phyloP scores from a whole-genome alignment of 2,797 vertebrate species.

The Cephalopachus bancanus region DNA sequence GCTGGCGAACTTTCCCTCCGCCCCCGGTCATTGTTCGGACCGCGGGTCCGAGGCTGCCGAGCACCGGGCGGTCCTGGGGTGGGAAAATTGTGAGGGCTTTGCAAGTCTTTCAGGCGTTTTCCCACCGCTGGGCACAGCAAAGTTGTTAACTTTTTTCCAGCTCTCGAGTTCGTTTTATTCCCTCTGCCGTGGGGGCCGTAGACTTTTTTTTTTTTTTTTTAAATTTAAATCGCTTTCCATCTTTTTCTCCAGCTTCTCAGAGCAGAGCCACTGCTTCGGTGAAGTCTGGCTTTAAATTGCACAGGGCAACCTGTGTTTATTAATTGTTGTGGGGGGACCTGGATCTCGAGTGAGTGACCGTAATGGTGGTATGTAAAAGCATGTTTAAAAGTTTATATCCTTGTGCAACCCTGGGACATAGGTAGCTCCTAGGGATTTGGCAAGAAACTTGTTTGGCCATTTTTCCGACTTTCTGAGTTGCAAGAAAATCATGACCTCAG shows the following conservation, averaged over 20 bases:
- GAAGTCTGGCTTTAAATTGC: slow-evolving; percentile 64
- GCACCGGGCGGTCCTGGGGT: slow-evolving; percentile 20
- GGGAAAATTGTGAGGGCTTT: slow-evolving; percentile 59
- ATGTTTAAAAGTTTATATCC: slow-evolving; percentile 67
- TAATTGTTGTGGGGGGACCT: slow-evolving; percentile 1
- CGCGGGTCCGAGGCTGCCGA: neutral
- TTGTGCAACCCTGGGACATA: slow-evolving; percentile 58
- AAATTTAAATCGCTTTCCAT: neutral
- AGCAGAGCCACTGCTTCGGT: slow-evolving; percentile 8
- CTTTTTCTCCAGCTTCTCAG: slow-evolving; percentile 45
- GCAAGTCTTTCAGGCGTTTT: slow-evolving; percentile 49
- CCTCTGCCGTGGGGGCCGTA: neutral
- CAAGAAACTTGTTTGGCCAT: slow-evolving; percentile 72
- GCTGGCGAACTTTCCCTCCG: slow-evolving; percentile 75
- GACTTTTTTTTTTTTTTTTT: neutral
- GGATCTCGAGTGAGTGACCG: slow-evolving; percentile 18
- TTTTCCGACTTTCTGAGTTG: slow-evolving; percentile 50
- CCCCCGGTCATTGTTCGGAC: slow-evolving; percentile 73
- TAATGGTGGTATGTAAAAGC: slow-evolving; percentile 58
- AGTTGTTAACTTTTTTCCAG: slow-evolving; percentile 71
- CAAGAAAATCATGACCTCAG: slow-evolving; percentile 55
- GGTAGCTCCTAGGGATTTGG: slow-evolving; percentile 59
- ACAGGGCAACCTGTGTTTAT: slow-evolving; percentile 47
- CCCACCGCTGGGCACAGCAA: neutral
- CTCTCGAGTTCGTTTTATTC: slow-evolving; percentile 27